phyloP scores from a whole-genome alignment of 1,140 invertebrate species.

The Drosophila mayri region DNA sequence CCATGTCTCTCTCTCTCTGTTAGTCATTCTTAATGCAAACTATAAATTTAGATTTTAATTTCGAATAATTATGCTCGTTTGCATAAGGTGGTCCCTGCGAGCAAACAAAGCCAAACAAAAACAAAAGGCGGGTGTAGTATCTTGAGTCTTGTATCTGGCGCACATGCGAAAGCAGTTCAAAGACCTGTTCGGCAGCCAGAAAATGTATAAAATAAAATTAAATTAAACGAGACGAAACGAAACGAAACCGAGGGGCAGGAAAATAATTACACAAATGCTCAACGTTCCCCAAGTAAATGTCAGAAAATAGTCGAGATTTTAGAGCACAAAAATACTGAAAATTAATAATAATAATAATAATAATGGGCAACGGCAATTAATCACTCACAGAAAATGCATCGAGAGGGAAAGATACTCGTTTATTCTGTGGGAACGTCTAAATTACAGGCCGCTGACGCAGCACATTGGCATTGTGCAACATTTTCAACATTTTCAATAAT shows the following conservation, averaged over 20 bases:
- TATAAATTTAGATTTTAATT: constrained; percentile 80
- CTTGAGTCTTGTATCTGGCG: constrained; percentile 69
- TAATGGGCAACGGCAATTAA: constrained; percentile 60
- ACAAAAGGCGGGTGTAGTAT: constrained; percentile 17
- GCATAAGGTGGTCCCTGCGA: constrained; percentile 55
- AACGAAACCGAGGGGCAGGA: constrained; percentile 1
- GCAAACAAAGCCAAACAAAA: constrained; percentile 53
- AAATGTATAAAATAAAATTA: constrained; percentile 35
- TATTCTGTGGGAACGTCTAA: constrained; percentile 59
- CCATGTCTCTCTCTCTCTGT: constrained; percentile 43
- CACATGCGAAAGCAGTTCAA: constrained; percentile 79
- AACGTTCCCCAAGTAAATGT: constrained; percentile 46
- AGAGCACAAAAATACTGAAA: constrained; percentile 25
- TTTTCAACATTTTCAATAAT: constrained; percentile 41
- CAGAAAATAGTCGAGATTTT: constrained; percentile 46
- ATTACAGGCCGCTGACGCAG: constrained; percentile 64
- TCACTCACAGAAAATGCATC: constrained; percentile 38
- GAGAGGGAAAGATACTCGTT: constrained; percentile 23
- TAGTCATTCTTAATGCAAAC: constrained; percentile 71
- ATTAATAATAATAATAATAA: constrained; percentile 49
- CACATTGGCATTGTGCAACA: constrained; percentile 53
- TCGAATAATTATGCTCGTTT: constrained; percentile 78
- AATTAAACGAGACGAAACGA: constrained; percentile 8
- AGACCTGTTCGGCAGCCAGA: constrained; percentile 69
- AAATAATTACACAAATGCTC: constrained; percentile 56